These are phyloP conservation scores for Carduelis carduelis DNA, from an alignment of 2,797 vertebrate genomes.

Conservation along the genomic window DNA sequence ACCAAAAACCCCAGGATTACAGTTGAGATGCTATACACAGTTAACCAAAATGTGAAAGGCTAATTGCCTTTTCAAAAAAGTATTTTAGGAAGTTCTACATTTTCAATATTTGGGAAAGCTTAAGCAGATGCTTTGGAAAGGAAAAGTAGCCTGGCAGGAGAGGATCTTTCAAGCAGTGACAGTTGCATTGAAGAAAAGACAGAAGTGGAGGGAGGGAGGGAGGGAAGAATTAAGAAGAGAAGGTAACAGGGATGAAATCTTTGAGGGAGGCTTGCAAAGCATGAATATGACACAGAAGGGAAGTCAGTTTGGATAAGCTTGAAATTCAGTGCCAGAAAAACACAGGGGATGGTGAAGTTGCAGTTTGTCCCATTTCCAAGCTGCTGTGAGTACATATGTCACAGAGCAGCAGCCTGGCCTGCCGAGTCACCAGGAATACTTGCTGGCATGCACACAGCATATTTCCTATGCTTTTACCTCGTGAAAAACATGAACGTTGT, in stretches of 20 bases:
- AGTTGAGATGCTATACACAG: background rate
- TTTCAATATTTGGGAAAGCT: background rate
- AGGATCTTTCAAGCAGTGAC: background rate
- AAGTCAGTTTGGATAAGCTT: background rate
- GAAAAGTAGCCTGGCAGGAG: background rate
- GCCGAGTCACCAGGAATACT: background rate
- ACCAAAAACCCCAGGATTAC: accelerated
- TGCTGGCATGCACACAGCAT: background rate
- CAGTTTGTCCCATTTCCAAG: background rate
- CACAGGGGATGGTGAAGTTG: background rate
- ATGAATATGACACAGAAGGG: background rate
- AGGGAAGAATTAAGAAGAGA: background rate
- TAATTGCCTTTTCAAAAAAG: background rate
- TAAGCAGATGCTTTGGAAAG: background rate
- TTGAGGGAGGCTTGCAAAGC: background rate
- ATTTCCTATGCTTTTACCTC: background rate
- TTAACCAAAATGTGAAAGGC: background rate
- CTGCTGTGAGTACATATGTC: background rate
- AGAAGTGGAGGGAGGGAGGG: background rate
- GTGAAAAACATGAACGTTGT: background rate
- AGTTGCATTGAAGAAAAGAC: background rate
- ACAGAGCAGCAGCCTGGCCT: background rate
- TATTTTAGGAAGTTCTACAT: background rate
- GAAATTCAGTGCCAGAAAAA: background rate
- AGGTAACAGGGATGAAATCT: background rate